Evolutionary conservation across 2,888 invertebrate genomes (phyloP).

Genomic region (Polydrusus cervinus): DNA sequence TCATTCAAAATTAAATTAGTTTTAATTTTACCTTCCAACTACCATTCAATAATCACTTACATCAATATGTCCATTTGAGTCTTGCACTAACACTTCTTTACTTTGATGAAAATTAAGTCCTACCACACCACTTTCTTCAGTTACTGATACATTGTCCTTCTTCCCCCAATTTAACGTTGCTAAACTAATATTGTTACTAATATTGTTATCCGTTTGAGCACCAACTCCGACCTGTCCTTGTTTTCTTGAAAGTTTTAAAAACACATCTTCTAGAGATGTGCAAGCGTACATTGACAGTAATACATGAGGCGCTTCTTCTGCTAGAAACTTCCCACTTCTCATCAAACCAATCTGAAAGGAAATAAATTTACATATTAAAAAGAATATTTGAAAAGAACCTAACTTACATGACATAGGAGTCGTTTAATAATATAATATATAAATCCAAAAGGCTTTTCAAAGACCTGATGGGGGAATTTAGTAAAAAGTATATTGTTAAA

Average conservation of each 20-base stretch:
- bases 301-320: constrained; percentile 91
- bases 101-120: constrained; percentile 93
- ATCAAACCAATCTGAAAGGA: constrained; percentile 89
- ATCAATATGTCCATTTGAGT: constrained; percentile 80
- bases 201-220: constrained; percentile 55
- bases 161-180: constrained; percentile 87
- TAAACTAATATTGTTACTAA: constrained; percentile 79
- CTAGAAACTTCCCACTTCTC: constrained; percentile 91
- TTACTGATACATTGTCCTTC: constrained; percentile 88
- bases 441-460: too few relatives aligned
- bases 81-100: constrained; percentile 89
- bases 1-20: too few relatives aligned
- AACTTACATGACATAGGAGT: too few relatives aligned
- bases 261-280: constrained; percentile 91
- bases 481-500: too few relatives aligned
- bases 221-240: constrained; percentile 76
- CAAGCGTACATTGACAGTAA: constrained; percentile 89
- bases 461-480: too few relatives aligned
- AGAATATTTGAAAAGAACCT: too few relatives aligned
- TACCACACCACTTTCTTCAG: constrained; percentile 89
- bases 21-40: too few relatives aligned
- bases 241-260: constrained; percentile 89
- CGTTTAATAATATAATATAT: too few relatives aligned
- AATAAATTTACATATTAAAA: constrained; percentile 2
- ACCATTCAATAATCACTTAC: constrained; percentile 67